Evolutionary conservation across 2,113 vertebrate genomes (phyloP).

Genomic region (Sorex araneus): DNA sequence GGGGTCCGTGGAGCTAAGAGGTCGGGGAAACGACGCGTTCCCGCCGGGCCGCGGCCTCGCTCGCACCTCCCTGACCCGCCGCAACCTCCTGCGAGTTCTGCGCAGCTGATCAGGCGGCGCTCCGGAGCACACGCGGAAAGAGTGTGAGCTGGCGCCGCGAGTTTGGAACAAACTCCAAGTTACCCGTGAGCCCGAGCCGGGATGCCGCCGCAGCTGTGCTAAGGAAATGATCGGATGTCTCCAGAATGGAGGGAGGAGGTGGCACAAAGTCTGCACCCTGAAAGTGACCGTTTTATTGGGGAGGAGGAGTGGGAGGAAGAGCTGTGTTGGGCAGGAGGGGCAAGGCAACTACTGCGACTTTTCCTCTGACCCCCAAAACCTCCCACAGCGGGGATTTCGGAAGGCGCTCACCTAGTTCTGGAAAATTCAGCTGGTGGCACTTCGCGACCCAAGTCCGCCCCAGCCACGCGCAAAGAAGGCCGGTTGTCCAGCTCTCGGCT

Average conservation of each 20-base stretch:
- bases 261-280: neutral
- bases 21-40: neutral
- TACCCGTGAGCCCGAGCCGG: neutral
- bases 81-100: neutral
- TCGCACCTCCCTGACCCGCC: fast-evolving
- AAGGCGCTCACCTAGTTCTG: slow-evolving; percentile 86
- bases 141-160: neutral
- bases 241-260: neutral
- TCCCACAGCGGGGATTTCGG: slow-evolving; percentile 30
- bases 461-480: slow-evolving; percentile 70
- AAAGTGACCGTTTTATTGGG: neutral
- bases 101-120: fast-evolving
- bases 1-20: neutral
- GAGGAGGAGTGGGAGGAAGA: neutral
- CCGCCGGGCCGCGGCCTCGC: neutral
- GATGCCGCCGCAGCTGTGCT: slow-evolving; percentile 13
- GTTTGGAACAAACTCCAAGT: slow-evolving; percentile 55
- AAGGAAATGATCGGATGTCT: neutral
- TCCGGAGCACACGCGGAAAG: neutral
- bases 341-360: neutral
- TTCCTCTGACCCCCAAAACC: neutral
- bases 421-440: slow-evolving; percentile 78
- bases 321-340: neutral
- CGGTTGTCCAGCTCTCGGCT: slow-evolving; percentile 65
- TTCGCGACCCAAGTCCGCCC: slow-evolving; percentile 67